Evolutionary conservation across 2,113 vertebrate genomes (phyloP).

Genomic region (Todiramphus saurophagus): DNA sequence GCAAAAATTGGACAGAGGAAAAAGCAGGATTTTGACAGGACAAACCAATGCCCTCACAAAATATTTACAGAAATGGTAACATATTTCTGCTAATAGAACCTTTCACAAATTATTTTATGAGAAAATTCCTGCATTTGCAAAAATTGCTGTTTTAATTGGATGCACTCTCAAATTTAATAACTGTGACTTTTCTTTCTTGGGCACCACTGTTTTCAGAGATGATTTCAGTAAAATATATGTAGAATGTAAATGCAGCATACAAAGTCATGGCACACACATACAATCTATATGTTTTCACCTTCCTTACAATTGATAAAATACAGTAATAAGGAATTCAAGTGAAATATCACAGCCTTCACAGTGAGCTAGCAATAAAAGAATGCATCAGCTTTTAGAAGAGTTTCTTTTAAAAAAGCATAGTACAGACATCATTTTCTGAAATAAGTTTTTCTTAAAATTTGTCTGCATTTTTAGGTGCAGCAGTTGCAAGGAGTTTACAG

Average conservation of each 20-base stretch:
- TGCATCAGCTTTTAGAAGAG: background rate
- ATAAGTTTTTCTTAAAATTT: background rate
- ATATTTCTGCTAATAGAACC: background rate
- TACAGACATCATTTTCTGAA: background rate
- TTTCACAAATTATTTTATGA: background rate
- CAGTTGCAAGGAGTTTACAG: slow-evolving; percentile 96
- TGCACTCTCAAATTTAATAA: background rate
- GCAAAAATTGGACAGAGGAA: background rate
- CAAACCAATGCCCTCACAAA: background rate
- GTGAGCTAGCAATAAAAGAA: background rate
- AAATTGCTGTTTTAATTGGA: background rate
- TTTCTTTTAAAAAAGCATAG: background rate
- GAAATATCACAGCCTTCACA: background rate
- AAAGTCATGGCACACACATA: background rate
- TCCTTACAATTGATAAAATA: background rate
- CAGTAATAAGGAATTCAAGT: background rate
- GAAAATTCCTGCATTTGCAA: background rate
- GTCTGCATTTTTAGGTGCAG: slow-evolving; percentile 85
- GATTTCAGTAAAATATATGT: background rate
- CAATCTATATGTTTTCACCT: background rate
- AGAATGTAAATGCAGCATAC: background rate
- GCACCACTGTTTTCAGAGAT: background rate
- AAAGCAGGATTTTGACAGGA: background rate
- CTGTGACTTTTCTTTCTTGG: background rate
- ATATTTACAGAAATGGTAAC: background rate